A percentile compares a stretch with the other conserved stretches of the same genome.
These are phyloP conservation scores for Ormyrus rosae DNA, from an alignment of 2,888 invertebrate species.

Conservation along the genomic window DNA sequence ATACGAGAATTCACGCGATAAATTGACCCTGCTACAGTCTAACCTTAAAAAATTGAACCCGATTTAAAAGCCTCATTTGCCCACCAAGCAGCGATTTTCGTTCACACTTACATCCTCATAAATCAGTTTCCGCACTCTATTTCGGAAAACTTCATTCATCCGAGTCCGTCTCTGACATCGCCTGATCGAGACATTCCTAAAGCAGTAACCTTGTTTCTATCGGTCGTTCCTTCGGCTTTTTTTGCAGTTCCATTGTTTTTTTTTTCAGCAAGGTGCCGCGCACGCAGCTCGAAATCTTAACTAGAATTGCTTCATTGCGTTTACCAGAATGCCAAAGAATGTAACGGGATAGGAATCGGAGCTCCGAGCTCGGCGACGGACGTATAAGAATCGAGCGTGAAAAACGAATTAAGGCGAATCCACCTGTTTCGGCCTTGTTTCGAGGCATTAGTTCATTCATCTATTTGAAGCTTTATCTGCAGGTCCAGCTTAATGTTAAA, in stretches of 20 bases:
- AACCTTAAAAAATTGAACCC: no score
- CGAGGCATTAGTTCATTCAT: no score
- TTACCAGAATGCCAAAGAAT: slow-evolving; percentile 45
- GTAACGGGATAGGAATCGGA: slow-evolving; percentile 44
- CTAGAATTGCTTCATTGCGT: slow-evolving; percentile 19
- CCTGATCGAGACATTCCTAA: neutral
- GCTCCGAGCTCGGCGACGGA: neutral
- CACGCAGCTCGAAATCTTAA: slow-evolving; percentile 17
- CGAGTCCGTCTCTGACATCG: neutral
- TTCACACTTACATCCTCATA: no score
- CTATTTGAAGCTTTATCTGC: no score
- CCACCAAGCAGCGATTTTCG: no score
- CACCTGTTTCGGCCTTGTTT: no score
- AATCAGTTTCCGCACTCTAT: neutral
- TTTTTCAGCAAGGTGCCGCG: neutral
- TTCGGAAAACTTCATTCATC: neutral
- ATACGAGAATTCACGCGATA: no score
- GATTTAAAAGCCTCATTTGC: no score
- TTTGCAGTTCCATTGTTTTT: neutral
- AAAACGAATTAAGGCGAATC: no score
- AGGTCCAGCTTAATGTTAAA: no score
- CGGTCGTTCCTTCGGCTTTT: neutral
- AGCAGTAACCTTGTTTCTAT: neutral
- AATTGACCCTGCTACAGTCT: no score
- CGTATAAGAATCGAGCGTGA: no score